Base-by-base conservation (phyloP, 2,888 invertebrate genomes). In the Luffia ferchaultella region DNA sequence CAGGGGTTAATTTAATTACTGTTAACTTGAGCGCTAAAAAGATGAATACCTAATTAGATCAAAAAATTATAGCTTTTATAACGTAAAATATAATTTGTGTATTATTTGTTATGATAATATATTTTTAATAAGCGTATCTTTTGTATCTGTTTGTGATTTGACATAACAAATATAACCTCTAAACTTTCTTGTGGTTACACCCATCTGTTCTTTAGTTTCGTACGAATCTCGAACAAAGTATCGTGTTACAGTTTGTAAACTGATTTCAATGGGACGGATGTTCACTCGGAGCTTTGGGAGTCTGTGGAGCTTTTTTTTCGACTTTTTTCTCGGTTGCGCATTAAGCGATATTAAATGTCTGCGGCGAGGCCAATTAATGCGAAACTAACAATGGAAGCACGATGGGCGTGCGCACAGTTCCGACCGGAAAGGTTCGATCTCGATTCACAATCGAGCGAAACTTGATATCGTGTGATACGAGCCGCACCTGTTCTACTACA, bases 401-500 rank as follows among this genome's bases (percentile, higher is more conserved):
- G 63, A 64, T 74, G 76, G 79, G 78, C 76, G 78, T 73, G 65
- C 63, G 66, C 62, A 56, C 65, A 74, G 79, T 80, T 83, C 80
- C 80, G 80, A 79, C 82, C 83, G 83, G 83, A 83, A 82, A 76
- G 70, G 64, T 70, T 68, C 69, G 68, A 75, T 75, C 70, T 64
- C 55, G 59, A 60, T 60, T 60, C 59, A 77, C 73, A 79, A 77
- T 72, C 62, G 63, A 59, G 56, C 56, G 77, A 66, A 76, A 78
- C 63, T 59, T 57, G 70, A 80, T 69, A 64, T 67, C 67, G 63
- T 66, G 67, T 58, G 66, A 71, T 62, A 62, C 58, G 57, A 57
- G 60, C 63, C 57, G 68, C 82, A 82, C 82, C 82, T 82, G 82
- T 76, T 41, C 19, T 30, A n/a, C n/a, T n/a, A n/a, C n/a, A n/a